These are phyloP conservation scores for Brachystomella parvula DNA, from an alignment of 1,140 invertebrate genomes.

Conservation along the genomic window DNA sequence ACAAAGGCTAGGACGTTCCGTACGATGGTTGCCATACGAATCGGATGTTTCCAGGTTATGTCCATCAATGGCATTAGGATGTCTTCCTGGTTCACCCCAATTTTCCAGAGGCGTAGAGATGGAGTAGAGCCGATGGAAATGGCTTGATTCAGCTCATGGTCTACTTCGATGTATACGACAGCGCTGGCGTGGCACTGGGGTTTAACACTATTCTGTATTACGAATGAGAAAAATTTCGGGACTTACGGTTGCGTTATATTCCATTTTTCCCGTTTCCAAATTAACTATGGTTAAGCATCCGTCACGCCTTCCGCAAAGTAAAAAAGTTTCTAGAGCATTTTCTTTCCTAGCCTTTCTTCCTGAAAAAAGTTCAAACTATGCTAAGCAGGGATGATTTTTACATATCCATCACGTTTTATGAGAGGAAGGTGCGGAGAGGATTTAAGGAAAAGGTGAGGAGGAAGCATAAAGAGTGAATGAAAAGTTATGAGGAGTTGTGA, in stretches of 20 bases:
- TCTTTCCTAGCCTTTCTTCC: no score
- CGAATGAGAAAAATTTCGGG: not conserved
- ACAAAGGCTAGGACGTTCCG: constrained; percentile 26
- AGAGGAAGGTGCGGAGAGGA: no score
- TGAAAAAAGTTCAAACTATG: no score
- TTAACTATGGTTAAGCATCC: constrained; percentile 24
- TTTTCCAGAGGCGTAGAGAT: constrained; percentile 31
- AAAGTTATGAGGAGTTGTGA: no score
- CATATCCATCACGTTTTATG: no score
- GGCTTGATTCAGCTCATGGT: constrained; percentile 33
- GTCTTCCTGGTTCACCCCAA: constrained; percentile 25
- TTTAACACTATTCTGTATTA: not conserved
- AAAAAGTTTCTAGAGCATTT: constrained; percentile 22
- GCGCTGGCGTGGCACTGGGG: constrained; percentile 23
- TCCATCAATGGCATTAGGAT: constrained; percentile 31
- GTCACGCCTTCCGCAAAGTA: constrained; percentile 31
- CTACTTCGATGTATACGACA: constrained; percentile 22
- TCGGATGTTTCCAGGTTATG: constrained; percentile 31
- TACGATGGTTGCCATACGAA: constrained; percentile 14
- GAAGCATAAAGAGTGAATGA: no score
- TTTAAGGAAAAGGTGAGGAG: no score
- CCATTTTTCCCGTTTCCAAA: constrained; percentile 19
- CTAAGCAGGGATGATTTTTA: no score
- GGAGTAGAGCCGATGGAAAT: constrained; percentile 25
- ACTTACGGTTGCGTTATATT: constrained; percentile 2